These are phyloP conservation scores for Ooceraea biroi DNA, from an alignment of 1,140 invertebrate species.

Conservation along the genomic window DNA sequence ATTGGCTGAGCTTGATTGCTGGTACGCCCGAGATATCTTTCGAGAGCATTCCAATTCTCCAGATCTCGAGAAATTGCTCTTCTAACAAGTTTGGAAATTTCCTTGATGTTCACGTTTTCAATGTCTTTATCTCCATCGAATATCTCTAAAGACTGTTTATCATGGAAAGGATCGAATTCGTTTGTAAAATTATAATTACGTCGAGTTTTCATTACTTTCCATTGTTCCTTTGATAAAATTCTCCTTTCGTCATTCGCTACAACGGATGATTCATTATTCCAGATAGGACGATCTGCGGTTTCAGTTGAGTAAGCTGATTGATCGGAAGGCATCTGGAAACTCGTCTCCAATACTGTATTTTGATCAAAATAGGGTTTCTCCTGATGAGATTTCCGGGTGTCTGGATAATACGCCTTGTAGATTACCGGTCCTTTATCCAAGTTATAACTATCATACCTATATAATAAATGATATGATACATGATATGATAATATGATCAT, in stretches of 20 bases:
- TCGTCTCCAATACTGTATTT: conserved; percentile 66
- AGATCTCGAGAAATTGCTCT: conserved; percentile 62
- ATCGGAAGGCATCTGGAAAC: conserved; percentile 69
- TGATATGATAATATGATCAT: conserved; percentile 18
- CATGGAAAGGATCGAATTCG: background rate
- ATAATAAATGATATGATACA: background rate
- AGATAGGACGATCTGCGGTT: background rate
- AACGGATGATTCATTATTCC: conserved; percentile 1
- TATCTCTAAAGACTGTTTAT: background rate
- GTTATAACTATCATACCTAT: conserved; percentile 72
- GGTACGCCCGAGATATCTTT: conserved; percentile 51
- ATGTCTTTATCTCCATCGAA: background rate
- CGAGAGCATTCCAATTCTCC: conserved; percentile 66
- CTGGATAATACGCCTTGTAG: conserved; percentile 81
- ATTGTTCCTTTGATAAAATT: background rate
- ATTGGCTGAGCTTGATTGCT: conserved; percentile 25
- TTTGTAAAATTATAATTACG: background rate
- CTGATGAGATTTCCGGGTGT: conserved; percentile 41
- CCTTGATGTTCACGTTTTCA: conserved; percentile 19
- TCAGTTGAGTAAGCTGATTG: conserved; percentile 20
- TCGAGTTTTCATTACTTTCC: background rate
- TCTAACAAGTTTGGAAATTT: conserved; percentile 63
- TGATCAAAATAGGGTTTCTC: conserved; percentile 68
- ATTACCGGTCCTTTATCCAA: conserved; percentile 76
- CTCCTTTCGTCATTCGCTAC: background rate